Evolutionary conservation across 2,888 invertebrate species (phyloP), one percentile per base, ranked within the genome.

Genomic region (Blastobasis adustella): DNA sequence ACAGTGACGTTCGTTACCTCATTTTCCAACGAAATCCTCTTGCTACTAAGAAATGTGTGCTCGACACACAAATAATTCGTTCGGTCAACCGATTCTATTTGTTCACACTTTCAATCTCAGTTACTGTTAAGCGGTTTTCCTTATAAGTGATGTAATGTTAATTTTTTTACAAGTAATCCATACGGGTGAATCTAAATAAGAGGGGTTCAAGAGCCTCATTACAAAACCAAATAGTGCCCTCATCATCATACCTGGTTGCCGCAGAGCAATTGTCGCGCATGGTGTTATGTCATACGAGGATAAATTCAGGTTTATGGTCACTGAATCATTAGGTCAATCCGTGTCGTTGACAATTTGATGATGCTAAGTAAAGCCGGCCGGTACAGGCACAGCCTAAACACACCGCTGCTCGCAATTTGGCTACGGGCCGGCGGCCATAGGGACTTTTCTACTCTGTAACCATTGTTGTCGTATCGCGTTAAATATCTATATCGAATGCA

Each of bases 291-390:
- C 83, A 81, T 65, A 73, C 63, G 67, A 82, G 84, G 84, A 85
- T 83, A 86, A 84, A 67, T 68, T 58, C 62, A 69, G 71, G 76
- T 74, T 77, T 82, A 79, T 81, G 81, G 80, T 75, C 73, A 81
- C 70, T 86, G 84, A 86, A 79, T 86, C 86, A 86, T 82, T 86
- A 76, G 84, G 84, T 84, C 84, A 82, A 82, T 75, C 69, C 67
- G 67, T 74, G 78, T 77, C 80, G 79, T 82, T 82, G 82, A 82
- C 84, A 82, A 85, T 77, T 69, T 78, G 72, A 80, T 76, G 71
- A 69, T 80, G 79, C 68, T 76, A 82, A 75, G 70, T 73, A 76
- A 78, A 82, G 67, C 71, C 60, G 55, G 23, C 23, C 66, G 67
- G 66, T 69, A 65, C 10, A 67, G 63, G 57, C 42, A 58, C 55